Conservation (phyloP, 1,140 invertebrate genomes). For the Spodoptera litura region DNA sequence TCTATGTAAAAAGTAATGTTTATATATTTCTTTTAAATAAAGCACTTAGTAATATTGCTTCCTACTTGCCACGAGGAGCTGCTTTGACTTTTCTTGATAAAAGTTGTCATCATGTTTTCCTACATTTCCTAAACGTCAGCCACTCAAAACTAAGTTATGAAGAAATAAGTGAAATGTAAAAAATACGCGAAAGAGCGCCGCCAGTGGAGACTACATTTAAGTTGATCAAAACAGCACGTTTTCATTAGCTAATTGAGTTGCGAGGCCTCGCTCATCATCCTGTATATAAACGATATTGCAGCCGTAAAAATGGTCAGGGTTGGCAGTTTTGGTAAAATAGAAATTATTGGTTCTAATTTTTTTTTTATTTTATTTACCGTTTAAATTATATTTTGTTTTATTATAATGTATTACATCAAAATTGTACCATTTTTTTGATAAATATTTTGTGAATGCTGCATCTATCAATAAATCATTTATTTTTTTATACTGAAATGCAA, state of each 20-base stretch:
- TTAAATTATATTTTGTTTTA: neutral
- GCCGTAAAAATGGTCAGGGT: constrained; percentile 57
- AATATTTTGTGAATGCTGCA: too few species aligned
- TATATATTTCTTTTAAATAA: too few species aligned
- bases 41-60: too few species aligned
- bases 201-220: constrained; percentile 59
- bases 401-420: neutral
- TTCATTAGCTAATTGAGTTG: constrained; percentile 82
- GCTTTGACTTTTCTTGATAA: too few species aligned
- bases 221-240: constrained; percentile 68
- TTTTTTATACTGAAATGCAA: neutral
- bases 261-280: constrained; percentile 50
- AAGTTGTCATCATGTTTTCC: too few species aligned
- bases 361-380: neutral
- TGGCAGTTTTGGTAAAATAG: constrained; percentile 30
- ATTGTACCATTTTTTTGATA: too few species aligned
- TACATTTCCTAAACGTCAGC: constrained; percentile 4
- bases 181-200: constrained; percentile 47
- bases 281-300: constrained; percentile 52
- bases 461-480: too few species aligned
- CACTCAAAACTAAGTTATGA: constrained; percentile 27
- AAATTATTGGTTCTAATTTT: constrained; percentile 9
- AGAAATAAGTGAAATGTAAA: constrained; percentile 24
- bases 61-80: too few species aligned
- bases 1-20: too few species aligned